Percentiles rank a stretch among this genome's conserved stretches.
These are phyloP conservation scores for Hylomyscus alleni DNA, from an alignment of 2,797 vertebrate species.

Conservation along the genomic window DNA sequence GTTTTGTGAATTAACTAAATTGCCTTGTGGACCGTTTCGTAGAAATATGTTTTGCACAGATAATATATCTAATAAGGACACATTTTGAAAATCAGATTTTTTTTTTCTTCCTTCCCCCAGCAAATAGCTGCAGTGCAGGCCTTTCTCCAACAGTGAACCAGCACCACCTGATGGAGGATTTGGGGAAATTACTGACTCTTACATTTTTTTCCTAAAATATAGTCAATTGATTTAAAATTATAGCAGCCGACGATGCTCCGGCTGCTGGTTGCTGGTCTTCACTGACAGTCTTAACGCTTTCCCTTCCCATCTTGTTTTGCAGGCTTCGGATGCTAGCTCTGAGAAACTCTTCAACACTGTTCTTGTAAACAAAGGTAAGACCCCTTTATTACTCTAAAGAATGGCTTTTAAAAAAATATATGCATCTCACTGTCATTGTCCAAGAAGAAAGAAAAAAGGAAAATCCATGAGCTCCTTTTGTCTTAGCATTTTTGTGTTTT, in stretches of 20 bases:
- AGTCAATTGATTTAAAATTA: constrained; percentile 49
- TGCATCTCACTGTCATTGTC: not conserved
- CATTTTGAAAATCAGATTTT: constrained; percentile 78
- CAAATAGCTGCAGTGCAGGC: constrained; percentile 83
- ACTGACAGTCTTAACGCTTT: constrained; percentile 42
- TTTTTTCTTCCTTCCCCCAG: not conserved
- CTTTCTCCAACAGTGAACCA: constrained; percentile 89
- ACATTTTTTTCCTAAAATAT: constrained; percentile 28
- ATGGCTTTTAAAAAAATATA: not conserved
- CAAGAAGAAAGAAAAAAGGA: not conserved
- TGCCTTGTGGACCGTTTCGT: constrained; percentile 73
- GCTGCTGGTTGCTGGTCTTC: constrained; percentile 15
- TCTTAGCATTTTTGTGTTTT: not conserved
- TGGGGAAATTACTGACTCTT: constrained; percentile 70
- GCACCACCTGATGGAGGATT: constrained; percentile 93
- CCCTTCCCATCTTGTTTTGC: constrained; percentile 82
- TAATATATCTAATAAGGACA: constrained; percentile 80
- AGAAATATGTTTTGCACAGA: constrained; percentile 80
- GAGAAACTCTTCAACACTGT: constrained; percentile 98
- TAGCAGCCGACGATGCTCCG: not conserved
- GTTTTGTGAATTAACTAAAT: constrained; percentile 66
- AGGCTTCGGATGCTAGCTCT: constrained; percentile 98
- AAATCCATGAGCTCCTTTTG: not conserved
- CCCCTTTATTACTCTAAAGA: constrained; percentile 6
- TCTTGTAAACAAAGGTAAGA: constrained; percentile 95